phyloP scores from a whole-genome alignment of 2,797 vertebrate genomes.

The Cyprinodon diabolis region DNA sequence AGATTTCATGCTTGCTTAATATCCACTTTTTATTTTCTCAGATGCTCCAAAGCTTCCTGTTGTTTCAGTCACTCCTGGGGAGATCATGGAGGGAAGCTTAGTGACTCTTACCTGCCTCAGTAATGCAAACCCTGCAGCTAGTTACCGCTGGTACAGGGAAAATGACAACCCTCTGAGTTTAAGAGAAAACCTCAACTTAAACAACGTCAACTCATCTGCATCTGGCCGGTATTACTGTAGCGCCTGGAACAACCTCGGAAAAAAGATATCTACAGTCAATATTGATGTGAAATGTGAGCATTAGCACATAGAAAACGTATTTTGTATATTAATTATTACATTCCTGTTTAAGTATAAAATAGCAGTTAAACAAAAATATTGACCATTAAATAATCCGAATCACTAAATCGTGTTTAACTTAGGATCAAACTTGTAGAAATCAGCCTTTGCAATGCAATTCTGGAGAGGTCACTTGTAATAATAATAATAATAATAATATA shows the following conservation, averaged over 20 bases:
- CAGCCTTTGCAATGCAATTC: no score
- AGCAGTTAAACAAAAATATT: no score
- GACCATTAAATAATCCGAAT: no score
- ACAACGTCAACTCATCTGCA: slow-evolving; percentile 15
- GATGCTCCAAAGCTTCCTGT: not conserved
- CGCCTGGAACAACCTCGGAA: slow-evolving; percentile 1
- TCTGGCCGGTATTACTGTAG: slow-evolving; percentile 15
- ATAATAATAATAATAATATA: no score
- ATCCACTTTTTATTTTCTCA: not conserved
- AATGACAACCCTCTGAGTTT: not conserved
- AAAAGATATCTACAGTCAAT: not conserved
- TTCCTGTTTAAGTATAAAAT: not conserved
- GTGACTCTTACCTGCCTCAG: not conserved
- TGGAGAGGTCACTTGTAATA: no score
- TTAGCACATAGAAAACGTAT: not conserved
- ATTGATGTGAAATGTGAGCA: slow-evolving; percentile 20
- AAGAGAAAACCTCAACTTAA: slow-evolving; percentile 7
- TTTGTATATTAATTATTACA: not conserved
- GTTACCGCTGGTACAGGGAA: not conserved
- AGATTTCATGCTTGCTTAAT: not conserved
- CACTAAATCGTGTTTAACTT: not conserved
- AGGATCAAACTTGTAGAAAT: not conserved
- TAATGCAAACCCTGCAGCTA: slow-evolving; percentile 1
- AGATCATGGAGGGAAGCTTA: not conserved
- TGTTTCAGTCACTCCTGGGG: not conserved